Evolutionary conservation across 2,888 invertebrate genomes (phyloP), one percentile per base, ranked within the genome.

Genomic region (Perdita meconis): DNA sequence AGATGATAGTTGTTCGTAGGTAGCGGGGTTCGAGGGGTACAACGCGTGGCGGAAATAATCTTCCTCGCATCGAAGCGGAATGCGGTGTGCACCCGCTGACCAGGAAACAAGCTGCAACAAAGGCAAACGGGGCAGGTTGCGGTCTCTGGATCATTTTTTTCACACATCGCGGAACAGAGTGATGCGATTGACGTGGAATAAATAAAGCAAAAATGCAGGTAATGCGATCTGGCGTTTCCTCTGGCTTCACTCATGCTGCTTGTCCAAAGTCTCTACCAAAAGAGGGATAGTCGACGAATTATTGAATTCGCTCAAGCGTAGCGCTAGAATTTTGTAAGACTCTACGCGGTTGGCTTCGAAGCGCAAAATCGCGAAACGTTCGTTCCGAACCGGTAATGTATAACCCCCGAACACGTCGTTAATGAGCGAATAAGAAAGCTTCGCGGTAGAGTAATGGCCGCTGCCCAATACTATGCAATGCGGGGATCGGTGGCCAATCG

Each of bases 91-190:
- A 26, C n/a, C 69, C 8, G 16, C 55, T 70, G 53, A 51, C 72
- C 50, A 56, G 42, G 67, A 64, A 82, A 72, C 72, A 59, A 64
- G 67, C 82, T 76, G 60, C 76, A 79, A 80, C 75, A 19, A 69
- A 61, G 59, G 63, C 68, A 65, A 57, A 30, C 51, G 1, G 40
- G 16, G 26, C 38, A 61, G 70, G 16, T 47, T 75, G 74, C 8
- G 72, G 74, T 65, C 44, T 42, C 19, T 30, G 2, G 38, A 24
- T n/a, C n/a, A 59, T 55, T 71, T 47, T 61, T 38, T 72, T 55
- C 19, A 30, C 57, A 8, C 8, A n/a, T 22, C 42, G 26, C n/a
- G 16, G 59, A 71, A 34, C 61, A 61, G 61, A 57, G 30, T n/a
- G 61, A 56, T 38, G 30, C 10, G 61, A 56, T 38, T 24, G 40